Conservation (phyloP, 2,113 vertebrate species). For the Scolopax mira region DNA sequence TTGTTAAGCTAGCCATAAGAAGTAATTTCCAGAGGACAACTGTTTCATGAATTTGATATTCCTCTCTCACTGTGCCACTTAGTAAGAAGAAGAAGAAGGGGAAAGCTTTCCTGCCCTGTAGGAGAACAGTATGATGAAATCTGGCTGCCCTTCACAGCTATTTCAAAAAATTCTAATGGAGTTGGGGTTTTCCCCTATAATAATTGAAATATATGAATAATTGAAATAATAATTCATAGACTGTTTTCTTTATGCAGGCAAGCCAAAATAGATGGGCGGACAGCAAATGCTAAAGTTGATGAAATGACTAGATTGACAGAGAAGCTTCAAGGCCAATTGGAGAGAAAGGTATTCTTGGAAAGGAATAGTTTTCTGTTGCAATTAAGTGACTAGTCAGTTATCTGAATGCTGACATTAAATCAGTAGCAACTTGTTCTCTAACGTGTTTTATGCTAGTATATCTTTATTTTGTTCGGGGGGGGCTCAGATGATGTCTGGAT, state of each 20-base stretch:
- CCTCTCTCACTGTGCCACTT: not conserved
- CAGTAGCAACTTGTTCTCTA: not conserved
- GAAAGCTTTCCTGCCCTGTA: not conserved
- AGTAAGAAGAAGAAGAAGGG: not conserved
- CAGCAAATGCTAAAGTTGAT: slow-evolving; percentile 80
- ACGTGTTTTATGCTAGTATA: not conserved
- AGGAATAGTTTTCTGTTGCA: not conserved
- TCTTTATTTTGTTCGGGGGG: not conserved
- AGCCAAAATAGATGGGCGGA: slow-evolving; percentile 82
- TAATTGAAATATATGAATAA: not conserved
- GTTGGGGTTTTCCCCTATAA: accelerated
- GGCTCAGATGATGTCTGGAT: not conserved
- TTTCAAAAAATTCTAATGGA: not conserved
- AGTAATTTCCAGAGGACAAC: not conserved
- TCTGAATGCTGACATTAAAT: not conserved
- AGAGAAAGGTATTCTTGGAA: slow-evolving; percentile 78
- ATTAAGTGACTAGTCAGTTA: not conserved
- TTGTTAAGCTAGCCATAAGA: not conserved
- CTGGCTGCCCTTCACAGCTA: not conserved
- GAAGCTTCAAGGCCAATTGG: slow-evolving; percentile 79
- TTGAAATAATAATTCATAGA: not conserved
- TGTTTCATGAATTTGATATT: not conserved
- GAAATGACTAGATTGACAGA: slow-evolving; percentile 83
- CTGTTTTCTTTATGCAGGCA: slow-evolving; percentile 71
- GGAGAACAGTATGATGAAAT: not conserved